Evolutionary conservation across 2,113 vertebrate genomes (phyloP).

Genomic region (Eudorcas thomsonii): DNA sequence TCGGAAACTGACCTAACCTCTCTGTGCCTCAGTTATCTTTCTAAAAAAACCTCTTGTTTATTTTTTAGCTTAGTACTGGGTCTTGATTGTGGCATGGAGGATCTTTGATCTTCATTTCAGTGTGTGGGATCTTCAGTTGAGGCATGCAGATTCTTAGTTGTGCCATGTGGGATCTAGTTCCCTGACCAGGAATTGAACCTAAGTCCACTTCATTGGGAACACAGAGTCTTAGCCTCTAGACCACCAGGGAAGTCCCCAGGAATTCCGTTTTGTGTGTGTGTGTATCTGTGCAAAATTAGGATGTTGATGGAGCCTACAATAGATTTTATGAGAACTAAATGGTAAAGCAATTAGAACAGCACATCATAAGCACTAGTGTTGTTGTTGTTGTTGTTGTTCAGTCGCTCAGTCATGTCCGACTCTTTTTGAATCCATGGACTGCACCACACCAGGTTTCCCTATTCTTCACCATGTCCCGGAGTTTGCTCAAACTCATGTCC

Average conservation of each 20-base stretch:
- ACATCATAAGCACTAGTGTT: too few relatives aligned
- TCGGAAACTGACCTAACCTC: not conserved
- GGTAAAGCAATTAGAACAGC: not conserved
- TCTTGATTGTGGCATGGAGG: not conserved
- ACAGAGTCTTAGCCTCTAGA: not conserved
- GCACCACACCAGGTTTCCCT: not conserved
- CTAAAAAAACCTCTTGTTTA: not conserved
- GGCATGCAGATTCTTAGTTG: not conserved
- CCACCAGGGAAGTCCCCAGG: not conserved
- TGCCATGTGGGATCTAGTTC: not conserved
- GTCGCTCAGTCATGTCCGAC: not conserved
- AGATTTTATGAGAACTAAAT: not conserved
- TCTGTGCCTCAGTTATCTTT: not conserved
- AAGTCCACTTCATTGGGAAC: not conserved
- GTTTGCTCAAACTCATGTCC: not conserved
- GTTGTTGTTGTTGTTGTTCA: not conserved
- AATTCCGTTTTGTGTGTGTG: not conserved
- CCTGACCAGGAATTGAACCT: not conserved
- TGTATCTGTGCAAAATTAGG: not conserved
- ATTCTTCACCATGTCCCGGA: not conserved
- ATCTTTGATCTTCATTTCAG: not conserved
- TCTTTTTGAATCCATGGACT: not conserved
- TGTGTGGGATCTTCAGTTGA: not conserved
- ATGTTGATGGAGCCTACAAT: rapidly evolving
- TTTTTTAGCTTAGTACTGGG: not conserved